phyloP scores from a whole-genome alignment of 2,888 invertebrate genomes.

The Campoletis raptor region DNA sequence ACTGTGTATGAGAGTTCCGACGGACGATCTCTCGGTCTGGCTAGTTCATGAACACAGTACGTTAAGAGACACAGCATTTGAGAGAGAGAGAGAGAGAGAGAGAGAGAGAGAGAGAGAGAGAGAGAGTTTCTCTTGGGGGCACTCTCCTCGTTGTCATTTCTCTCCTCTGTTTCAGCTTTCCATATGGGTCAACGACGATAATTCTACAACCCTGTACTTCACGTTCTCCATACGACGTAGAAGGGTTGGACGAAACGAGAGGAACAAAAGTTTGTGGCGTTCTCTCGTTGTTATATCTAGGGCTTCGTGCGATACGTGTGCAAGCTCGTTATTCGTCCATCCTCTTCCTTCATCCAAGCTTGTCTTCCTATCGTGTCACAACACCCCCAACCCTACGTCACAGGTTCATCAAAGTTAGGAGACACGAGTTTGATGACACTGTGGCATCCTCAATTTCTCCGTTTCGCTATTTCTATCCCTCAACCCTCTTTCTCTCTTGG shows the following conservation, averaged over 20 bases:
- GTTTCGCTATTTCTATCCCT: not conserved
- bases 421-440: constrained; percentile 57
- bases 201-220: constrained; percentile 21
- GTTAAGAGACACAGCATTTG: not conserved
- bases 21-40: constrained; percentile 12
- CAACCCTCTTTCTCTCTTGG: not conserved
- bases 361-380: constrained; percentile 18
- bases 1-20: constrained; percentile 26
- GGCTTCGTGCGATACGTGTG: constrained; percentile 17
- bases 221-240: constrained; percentile 24
- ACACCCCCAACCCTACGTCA: constrained; percentile 33
- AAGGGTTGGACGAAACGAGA: constrained; percentile 4
- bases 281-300: not conserved
- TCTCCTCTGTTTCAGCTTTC: constrained; percentile 36
- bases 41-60: not conserved
- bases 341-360: constrained; percentile 1
- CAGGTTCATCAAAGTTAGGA: constrained; percentile 63
- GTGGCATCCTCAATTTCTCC: constrained; percentile 11
- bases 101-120: not conserved
- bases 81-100: not conserved
- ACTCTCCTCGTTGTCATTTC: constrained; percentile 12
- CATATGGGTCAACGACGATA: constrained; percentile 54
- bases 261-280: constrained; percentile 38
- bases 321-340: constrained; percentile 31
- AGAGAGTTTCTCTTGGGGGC: not conserved